Base-by-base conservation (phyloP, 1,140 invertebrate species). In the Charaxes varanes region DNA sequence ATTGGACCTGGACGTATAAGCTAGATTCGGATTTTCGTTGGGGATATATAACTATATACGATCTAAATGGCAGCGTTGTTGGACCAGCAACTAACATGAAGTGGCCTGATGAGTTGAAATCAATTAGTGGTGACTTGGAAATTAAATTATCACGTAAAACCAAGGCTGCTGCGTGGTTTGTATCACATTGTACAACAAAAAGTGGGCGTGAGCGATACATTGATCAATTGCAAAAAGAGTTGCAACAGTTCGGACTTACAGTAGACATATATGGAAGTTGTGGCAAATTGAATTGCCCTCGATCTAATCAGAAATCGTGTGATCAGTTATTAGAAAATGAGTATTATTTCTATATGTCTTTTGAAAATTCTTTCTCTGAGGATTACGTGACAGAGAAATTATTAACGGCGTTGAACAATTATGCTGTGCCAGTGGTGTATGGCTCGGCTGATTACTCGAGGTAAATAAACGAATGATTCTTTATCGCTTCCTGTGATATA, bases 1-100 rank as follows among this genome's bases (percentile, higher is more conserved):
- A 92, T 53, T 87, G 88, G 85, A 92, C 90, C 3, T 88, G 86
- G 76, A 88, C 88, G 3, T 92, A 91, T 51, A 84, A 87, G 46
- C 67, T 87, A 2, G 89, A 91, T 52, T 90, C 89, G 1, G 89
- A 91, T 42, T 68, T 92, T 15, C 74, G 84, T 2, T 87, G 88
- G 61, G 85, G 88, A 0, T 87, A 87, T 31, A 58, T 70, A 0
- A 49, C 46, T 3, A 53, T 86, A 7, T 60, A 58, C 17, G 69
- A 86, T 27, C 13, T 43, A 2, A 18, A 53, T 2, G 63, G 63
- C 0, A 27, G 58, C 1, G 50, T 79, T 2, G 52, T 71, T 19
- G 84, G 84, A 13, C 60, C 65, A 5, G 13, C 17, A 6, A 32
- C 38, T 16, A 42, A 66, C 6, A 73, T 73, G 71, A 23, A 55